Conservation (phyloP, 2,888 invertebrate genomes). For the Phorcus lineatus region DNA sequence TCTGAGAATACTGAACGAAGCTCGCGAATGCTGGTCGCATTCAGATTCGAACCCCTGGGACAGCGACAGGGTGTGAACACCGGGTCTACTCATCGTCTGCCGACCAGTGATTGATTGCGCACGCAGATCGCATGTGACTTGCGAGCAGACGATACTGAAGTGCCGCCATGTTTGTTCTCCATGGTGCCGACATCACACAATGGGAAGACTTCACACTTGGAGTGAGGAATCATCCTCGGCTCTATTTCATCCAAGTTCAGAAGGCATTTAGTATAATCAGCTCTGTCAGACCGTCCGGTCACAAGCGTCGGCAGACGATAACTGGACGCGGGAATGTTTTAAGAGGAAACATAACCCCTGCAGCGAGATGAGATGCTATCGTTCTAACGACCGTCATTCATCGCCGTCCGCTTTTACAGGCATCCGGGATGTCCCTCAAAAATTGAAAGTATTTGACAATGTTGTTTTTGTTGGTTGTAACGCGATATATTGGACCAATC, state of each 20-base stretch:
- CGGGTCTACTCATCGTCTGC: background rate
- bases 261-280: conserved; percentile 14
- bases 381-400: background rate
- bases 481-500: background rate
- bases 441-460: conserved; percentile 19
- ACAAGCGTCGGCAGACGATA: background rate
- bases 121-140: conserved; percentile 9
- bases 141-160: background rate
- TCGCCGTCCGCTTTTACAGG: background rate
- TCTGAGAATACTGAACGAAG: background rate
- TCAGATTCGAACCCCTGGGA: background rate
- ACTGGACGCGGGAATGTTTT: conserved; percentile 15
- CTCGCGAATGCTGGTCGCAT: background rate
- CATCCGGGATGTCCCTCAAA: background rate
- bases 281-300: background rate
- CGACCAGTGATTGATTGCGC: conserved; percentile 13
- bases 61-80: background rate
- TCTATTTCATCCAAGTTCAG: conserved; percentile 18
- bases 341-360: background rate
- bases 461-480: background rate
- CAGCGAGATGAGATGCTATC: background rate
- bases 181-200: background rate
- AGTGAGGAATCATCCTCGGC: background rate
- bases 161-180: background rate
- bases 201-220: conserved; percentile 15